Percentiles rank a stretch among this genome's conserved stretches.
Evolutionary conservation across 2,888 invertebrate species (phyloP).

Genomic region (Andrena camellia): DNA sequence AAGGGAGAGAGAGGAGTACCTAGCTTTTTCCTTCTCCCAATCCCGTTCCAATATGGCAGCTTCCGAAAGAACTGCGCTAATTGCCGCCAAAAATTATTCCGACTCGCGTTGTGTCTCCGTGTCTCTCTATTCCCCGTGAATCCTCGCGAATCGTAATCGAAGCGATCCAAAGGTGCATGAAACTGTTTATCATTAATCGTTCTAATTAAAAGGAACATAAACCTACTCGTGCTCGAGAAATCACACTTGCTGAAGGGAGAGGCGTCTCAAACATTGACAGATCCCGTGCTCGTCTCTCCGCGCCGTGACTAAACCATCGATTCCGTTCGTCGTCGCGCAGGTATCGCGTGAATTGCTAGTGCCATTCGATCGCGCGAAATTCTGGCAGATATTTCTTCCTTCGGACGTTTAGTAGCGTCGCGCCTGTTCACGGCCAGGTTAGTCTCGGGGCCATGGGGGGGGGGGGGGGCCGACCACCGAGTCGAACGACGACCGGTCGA

Average conservation of each 20-base stretch:
- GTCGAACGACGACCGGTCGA: constrained; percentile 70
- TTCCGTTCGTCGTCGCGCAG: not conserved
- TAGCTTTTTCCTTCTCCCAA: not conserved
- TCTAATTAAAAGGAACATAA: too few relatives aligned
- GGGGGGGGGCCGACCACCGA: constrained; percentile 53
- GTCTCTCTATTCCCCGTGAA: too few relatives aligned
- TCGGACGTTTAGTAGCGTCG: constrained; percentile 43
- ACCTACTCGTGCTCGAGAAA: too few relatives aligned
- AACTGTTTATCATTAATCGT: too few relatives aligned
- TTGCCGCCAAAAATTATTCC: not conserved
- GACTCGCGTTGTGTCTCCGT: not conserved
- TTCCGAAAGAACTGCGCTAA: not conserved
- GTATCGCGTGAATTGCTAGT: not conserved
- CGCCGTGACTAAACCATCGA: not conserved
- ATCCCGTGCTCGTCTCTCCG: not conserved
- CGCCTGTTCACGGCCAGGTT: constrained; percentile 56
- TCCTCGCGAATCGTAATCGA: too few relatives aligned
- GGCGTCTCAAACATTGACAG: too few relatives aligned
- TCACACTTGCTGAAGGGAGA: too few relatives aligned
- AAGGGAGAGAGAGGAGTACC: too few relatives aligned
- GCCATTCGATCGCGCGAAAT: constrained; percentile 3
- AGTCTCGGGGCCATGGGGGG: constrained; percentile 10
- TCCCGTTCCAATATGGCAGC: not conserved
- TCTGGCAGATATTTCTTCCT: constrained; percentile 26
- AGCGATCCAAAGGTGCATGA: too few relatives aligned